Evolutionary conservation across 2,113 vertebrate species (phyloP), one percentile per base, ranked within the genome.

Genomic region (Theropithecus gelada): DNA sequence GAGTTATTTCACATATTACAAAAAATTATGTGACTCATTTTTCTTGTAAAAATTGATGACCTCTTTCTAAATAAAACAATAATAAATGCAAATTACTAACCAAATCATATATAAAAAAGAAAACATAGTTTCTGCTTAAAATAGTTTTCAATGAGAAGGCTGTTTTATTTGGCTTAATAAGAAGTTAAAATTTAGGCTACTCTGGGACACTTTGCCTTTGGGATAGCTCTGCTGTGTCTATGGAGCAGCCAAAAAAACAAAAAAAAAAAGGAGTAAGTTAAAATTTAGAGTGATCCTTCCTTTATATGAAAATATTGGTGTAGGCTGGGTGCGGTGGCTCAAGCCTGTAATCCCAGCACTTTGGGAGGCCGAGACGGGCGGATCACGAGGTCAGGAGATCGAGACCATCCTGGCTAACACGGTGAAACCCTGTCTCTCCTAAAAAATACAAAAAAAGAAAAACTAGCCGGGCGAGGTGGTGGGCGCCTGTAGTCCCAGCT

Each of bases 41-140:
- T 48, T 35, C 66, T 57, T 45, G 6, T 70, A 64, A 92, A 97
- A 93, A 66, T 75, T 85, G 75, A 93, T 57, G 25, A 16, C 55
- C 57, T 14, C 14, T 97, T 92, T 32, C 30, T 59, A 73, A 70
- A 64, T 91, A 82, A 18, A 81, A 59, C 57, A 91, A 50, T 4
- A 50, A 93, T 59, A 76, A 91, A 50, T 45, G 10, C n/a, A 90
- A 91, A 91, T 75, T 45, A 88, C 68, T 45, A 64, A 81, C 35
- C 22, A 90, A 90, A 45, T 64, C 16, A 82, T 43, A 93, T n/a
- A 27, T 40, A 87, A 76, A 83, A 57, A 55, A 91, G 32, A 92
- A 96, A 87, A 48, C 11, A 91, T 52, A 61, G 30, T n/a, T n/a
- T 83, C 25, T 83, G 40, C 35, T 92, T 88, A 70, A 96, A 61